Evolutionary conservation across 2,797 vertebrate species (phyloP).

Genomic region (Rhodeus uyekii): DNA sequence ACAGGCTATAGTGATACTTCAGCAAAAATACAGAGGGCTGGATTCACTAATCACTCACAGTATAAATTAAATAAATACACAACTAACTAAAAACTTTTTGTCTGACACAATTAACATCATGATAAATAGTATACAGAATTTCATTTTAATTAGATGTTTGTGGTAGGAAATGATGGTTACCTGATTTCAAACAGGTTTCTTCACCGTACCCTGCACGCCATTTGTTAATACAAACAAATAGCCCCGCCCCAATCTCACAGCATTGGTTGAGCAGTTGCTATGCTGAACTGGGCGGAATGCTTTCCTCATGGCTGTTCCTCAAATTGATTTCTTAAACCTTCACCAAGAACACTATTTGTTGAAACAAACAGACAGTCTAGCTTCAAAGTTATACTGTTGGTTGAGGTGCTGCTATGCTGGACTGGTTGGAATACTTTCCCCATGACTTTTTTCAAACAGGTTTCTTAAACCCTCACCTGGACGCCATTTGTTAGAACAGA

Average conservation of each 20-base stretch:
- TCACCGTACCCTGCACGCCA: background rate
- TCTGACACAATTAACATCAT: background rate
- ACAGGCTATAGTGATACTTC: slow-evolving; percentile 2
- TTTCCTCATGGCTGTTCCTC: background rate
- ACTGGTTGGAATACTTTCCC: background rate
- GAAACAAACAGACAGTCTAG: background rate
- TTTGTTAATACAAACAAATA: background rate
- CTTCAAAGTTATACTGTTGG: background rate
- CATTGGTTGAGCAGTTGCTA: background rate
- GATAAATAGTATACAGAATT: background rate
- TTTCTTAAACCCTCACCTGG: background rate
- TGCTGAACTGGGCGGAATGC: background rate
- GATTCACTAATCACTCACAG: background rate
- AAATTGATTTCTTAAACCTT: background rate
- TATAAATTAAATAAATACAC: background rate
- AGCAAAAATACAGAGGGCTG: background rate
- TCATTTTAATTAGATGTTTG: background rate
- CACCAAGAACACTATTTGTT: background rate
- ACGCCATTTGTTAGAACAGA: background rate
- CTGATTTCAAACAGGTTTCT: background rate
- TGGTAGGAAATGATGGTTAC: background rate
- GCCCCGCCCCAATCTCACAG: no score
- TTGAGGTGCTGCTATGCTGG: background rate
- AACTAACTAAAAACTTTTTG: background rate
- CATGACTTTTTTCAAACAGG: background rate